These are phyloP conservation scores for Allolobophora icterica DNA, from an alignment of 2,888 invertebrate species.

Conservation along the genomic window DNA sequence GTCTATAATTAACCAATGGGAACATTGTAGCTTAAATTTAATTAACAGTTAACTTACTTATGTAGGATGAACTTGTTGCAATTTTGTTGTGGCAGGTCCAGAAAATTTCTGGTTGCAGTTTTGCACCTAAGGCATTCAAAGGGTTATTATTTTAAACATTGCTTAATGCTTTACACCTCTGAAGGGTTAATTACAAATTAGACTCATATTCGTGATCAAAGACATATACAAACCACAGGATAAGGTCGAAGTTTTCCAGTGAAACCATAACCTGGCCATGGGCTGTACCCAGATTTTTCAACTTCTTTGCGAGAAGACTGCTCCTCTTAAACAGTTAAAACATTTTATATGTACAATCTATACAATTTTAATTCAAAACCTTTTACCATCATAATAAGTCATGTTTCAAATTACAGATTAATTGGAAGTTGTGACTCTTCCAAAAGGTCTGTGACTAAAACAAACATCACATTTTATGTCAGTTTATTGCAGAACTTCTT, in stretches of 20 bases:
- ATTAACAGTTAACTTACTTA: no score
- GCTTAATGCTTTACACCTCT: no score
- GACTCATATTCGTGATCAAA: neutral
- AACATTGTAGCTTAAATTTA: no score
- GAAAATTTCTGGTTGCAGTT: no score
- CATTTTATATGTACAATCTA: neutral
- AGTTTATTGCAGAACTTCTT: no score
- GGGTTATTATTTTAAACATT: no score
- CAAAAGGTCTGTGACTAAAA: no score
- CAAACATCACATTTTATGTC: no score
- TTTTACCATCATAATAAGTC: neutral
- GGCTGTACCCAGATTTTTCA: slow-evolving; percentile 63
- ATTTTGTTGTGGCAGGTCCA: no score
- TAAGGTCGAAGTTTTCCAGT: slow-evolving; percentile 72
- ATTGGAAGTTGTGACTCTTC: neutral
- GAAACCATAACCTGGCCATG: slow-evolving; percentile 70
- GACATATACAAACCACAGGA: slow-evolving; percentile 67
- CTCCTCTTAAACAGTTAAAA: slow-evolving; percentile 1
- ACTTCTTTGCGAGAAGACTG: slow-evolving; percentile 37
- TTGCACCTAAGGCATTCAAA: no score
- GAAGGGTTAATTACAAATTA: neutral
- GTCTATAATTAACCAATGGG: no score
- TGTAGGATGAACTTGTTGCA: no score
- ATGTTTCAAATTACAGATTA: neutral
- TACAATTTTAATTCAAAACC: neutral